These are phyloP conservation scores for Argyresthia albistria DNA, from an alignment of 2,888 invertebrate species.

Conservation along the genomic window DNA sequence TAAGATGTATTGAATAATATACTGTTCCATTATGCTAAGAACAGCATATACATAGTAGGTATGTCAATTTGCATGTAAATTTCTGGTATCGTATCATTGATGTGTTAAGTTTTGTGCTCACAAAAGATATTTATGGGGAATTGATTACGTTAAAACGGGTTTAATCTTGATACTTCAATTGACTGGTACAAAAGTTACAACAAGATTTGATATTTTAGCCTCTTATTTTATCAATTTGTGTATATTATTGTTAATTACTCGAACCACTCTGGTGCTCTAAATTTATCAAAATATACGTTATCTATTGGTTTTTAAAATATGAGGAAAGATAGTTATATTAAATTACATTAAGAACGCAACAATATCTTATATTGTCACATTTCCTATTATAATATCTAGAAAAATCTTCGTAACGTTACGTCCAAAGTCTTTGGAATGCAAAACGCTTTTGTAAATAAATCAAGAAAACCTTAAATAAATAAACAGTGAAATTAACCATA, in stretches of 20 bases:
- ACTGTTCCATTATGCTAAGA: too few species aligned
- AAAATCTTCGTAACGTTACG: conserved; percentile 8
- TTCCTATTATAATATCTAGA: conserved; percentile 17
- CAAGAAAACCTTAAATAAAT: conserved; percentile 11
- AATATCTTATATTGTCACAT: conserved; percentile 12
- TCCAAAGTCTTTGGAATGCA: conserved; percentile 6
- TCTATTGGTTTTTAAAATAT: neutral
- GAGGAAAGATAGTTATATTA: neutral
- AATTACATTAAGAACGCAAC: neutral
- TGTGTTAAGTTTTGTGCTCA: conserved; percentile 11
- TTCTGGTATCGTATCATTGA: too few species aligned
- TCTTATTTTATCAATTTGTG: too few species aligned
- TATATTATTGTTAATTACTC: neutral
- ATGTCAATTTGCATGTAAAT: too few species aligned
- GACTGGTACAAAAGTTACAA: too few species aligned
- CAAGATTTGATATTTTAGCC: too few species aligned
- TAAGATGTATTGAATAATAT: too few species aligned
- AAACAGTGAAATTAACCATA: conserved; percentile 14
- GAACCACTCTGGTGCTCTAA: conserved; percentile 29
- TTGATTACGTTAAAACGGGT: too few species aligned
- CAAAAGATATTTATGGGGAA: conserved; percentile 9
- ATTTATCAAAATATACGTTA: conserved; percentile 9
- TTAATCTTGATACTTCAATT: too few species aligned
- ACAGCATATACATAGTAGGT: too few species aligned
- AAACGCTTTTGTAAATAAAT: conserved; percentile 21